Conservation (phyloP, 2,797 vertebrate species). For the Sebastes taczanowskii region DNA sequence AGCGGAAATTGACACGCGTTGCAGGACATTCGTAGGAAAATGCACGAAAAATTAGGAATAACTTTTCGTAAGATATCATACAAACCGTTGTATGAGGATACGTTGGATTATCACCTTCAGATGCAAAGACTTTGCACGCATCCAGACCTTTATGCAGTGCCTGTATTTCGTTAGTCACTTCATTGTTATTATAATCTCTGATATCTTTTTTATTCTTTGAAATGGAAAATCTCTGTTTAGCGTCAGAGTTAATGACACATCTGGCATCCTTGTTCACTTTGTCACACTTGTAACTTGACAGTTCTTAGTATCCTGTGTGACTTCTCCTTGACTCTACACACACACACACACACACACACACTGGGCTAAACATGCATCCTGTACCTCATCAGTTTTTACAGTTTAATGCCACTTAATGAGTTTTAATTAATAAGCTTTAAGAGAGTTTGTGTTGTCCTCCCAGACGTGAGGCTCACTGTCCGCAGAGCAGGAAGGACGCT, state of each 20-base stretch:
- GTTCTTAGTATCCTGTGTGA: neutral
- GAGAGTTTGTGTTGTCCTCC: constrained; percentile 27
- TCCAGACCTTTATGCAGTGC: neutral
- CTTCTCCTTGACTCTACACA: neutral
- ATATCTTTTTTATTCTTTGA: neutral
- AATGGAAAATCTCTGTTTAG: constrained; percentile 29
- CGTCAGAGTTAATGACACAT: constrained; percentile 1
- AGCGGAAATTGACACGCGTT: no score
- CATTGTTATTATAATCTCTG: neutral
- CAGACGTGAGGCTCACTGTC: constrained; percentile 4
- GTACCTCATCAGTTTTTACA: constrained; percentile 4
- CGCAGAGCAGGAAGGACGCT: constrained; percentile 38
- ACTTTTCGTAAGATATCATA: no score
- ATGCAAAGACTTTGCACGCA: neutral
- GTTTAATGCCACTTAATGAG: constrained; percentile 21
- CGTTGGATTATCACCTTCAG: neutral
- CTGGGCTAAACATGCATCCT: neutral
- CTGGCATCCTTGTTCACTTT: constrained; percentile 2
- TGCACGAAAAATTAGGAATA: no score
- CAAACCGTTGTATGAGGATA: no score
- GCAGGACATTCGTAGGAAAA: no score
- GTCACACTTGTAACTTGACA: neutral
- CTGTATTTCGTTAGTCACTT: neutral
- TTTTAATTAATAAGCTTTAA: constrained; percentile 56
- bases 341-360: neutral